These are phyloP conservation scores for Formica exsecta DNA, from an alignment of 1,140 invertebrate genomes.

Conservation along the genomic window DNA sequence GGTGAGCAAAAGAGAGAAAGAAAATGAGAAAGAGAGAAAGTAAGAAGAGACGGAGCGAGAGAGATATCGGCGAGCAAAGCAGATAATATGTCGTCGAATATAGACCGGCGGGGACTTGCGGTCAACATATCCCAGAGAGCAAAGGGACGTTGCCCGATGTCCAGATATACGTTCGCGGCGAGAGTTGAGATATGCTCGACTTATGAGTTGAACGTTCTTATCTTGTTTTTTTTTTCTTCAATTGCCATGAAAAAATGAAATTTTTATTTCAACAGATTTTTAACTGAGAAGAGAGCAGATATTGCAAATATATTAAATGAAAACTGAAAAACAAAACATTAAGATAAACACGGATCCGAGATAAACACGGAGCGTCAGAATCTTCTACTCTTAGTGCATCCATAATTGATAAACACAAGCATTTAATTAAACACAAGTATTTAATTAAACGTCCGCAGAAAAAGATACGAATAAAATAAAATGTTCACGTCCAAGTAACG, in stretches of 20 bases:
- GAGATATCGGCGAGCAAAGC: conserved; percentile 53
- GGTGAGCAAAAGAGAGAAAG: not conserved
- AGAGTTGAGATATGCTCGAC: not conserved
- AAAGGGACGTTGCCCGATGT: conserved; percentile 66
- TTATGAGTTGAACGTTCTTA: not conserved
- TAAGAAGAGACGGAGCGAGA: not conserved
- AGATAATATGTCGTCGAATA: conserved; percentile 72
- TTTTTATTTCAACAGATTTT: conserved; percentile 1
- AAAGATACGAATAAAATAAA: not conserved
- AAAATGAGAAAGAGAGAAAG: not conserved
- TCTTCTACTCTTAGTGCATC: not conserved
- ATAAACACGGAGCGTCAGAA: not conserved
- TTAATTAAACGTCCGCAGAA: not conserved
- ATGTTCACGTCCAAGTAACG: not conserved
- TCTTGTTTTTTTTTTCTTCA: not conserved
- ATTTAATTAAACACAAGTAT: not conserved
- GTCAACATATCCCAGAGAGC: conserved; percentile 52
- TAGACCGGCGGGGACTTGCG: conserved; percentile 53
- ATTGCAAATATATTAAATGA: not conserved
- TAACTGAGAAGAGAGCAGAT: not conserved
- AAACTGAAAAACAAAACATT: not conserved
- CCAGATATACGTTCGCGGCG: conserved; percentile 54
- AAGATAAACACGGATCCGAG: not conserved
- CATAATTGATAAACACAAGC: not conserved
- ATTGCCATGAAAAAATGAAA: not conserved